Conservation (phyloP, 2,888 invertebrate genomes). For the Pandemis cinnamomeana region DNA sequence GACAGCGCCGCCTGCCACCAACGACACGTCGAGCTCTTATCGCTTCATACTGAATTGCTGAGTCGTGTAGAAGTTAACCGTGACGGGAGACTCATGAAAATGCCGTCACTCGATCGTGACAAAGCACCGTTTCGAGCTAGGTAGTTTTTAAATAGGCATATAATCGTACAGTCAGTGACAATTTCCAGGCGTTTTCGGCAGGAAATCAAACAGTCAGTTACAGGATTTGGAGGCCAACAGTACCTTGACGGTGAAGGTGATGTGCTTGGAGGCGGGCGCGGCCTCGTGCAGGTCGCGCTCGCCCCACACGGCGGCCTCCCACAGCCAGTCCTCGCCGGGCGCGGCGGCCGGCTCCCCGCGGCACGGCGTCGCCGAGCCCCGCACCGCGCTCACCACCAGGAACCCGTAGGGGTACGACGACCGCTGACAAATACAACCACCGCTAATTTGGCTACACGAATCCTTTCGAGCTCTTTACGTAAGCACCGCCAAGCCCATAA, state of each 20-base stretch:
- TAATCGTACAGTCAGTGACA: too few species aligned
- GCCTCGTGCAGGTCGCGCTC: slow-evolving; percentile 41
- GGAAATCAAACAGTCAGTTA: too few species aligned
- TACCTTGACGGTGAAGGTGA: slow-evolving; percentile 58
- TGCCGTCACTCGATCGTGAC: too few species aligned
- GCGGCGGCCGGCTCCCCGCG: slow-evolving; percentile 48
- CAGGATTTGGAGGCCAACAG: background rate
- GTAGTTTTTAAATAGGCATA: too few species aligned
- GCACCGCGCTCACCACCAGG: slow-evolving; percentile 64
- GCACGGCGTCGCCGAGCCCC: slow-evolving; percentile 57
- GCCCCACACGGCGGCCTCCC: slow-evolving; percentile 55
- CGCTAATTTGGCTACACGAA: too few species aligned
- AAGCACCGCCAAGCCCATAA: too few species aligned
- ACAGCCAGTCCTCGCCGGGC: slow-evolving; percentile 63
- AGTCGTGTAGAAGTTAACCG: too few species aligned
- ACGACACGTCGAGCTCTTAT: background rate
- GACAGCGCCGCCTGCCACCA: slow-evolving; percentile 63
- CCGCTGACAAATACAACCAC: slow-evolving; percentile 53
- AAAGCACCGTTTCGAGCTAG: too few species aligned
- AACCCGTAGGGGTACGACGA: slow-evolving; percentile 66
- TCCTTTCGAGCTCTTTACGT: too few species aligned
- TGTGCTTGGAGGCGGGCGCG: slow-evolving; percentile 49
- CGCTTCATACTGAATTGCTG: too few species aligned
- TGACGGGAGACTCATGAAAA: too few species aligned
- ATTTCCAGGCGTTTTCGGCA: too few species aligned